Base-by-base conservation (phyloP, 2,797 vertebrate genomes). In the Numenius phaeopus region DNA sequence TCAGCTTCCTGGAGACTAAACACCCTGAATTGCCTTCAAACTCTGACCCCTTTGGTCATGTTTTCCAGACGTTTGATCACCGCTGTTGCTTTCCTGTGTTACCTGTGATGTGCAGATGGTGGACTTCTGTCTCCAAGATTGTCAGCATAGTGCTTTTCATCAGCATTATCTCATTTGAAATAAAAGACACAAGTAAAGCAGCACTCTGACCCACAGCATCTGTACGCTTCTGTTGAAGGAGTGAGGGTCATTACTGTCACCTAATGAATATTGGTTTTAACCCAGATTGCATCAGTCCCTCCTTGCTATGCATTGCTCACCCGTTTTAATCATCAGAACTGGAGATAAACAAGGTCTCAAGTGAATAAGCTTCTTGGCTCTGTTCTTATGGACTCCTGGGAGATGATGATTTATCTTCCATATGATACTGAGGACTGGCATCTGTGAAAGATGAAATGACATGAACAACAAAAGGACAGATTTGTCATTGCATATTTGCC, bases 311-410 rank as follows among this genome's bases (percentile, higher is more conserved):
- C 44, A 64, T 91, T 87, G 79, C 75, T 94, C 90, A 83, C 62
- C 1, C 1, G 3, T 72, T 82, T 96, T 97, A 94, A 88, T 94
- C 90, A 95, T 82, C 82, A 94, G 87, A 89, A 88, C 62, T 62
- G 66, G 58, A 92, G 90, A 94, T 92, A 96, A 97, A 94, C 87
- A 93, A 83, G 54, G 71, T 95, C 87, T 95, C 82, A 71, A 91
- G 83, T 91, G 95, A 95, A 94, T 92, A 90, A 96, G 78, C 70
- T 88, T 86, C 95, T 93, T 91, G 92, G 61, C 67, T 92, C 50
- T 49, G 16, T 82, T 95, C 47, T 64, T 83, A 10, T 50, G 72
- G 79, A 50, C 79, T 90, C 84, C 84, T 79, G 84, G 76, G 89
- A 91, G 79, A 66, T 24, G 87, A 91, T 83, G 90, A 95, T 94